Evolutionary conservation across 2,113 vertebrate species (phyloP).

Genomic region (Embiotoca jacksoni): DNA sequence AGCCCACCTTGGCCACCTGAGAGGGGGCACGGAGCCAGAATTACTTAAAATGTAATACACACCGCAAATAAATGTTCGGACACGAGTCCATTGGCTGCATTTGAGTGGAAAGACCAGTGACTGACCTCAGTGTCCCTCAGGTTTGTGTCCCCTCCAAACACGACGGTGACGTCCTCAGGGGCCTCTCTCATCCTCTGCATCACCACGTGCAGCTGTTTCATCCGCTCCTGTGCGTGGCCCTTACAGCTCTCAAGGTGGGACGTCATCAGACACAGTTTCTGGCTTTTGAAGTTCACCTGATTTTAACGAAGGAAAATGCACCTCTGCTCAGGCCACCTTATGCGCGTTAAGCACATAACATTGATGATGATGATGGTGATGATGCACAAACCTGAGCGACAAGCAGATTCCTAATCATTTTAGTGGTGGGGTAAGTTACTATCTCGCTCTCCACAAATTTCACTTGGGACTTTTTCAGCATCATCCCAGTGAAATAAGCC

Average conservation of each 20-base stretch:
- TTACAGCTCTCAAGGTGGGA: conserved; percentile 97
- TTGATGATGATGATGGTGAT: neutral
- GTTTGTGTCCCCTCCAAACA: conserved; percentile 98
- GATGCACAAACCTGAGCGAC: conserved; percentile 86
- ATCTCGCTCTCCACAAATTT: conserved; percentile 89
- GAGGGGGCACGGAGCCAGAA: conserved; percentile 15
- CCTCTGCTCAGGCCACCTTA: no score
- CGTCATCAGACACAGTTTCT: conserved; percentile 93
- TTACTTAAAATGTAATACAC: neutral
- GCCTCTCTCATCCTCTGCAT: conserved; percentile 85
- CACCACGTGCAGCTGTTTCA: conserved; percentile 88
- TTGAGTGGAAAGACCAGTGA: fast-evolving
- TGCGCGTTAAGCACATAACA: neutral
- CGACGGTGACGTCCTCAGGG: conserved; percentile 85
- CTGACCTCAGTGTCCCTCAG: conserved; percentile 92
- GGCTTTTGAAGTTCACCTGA: conserved; percentile 87
- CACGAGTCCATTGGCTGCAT: neutral
- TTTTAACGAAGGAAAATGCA: neutral
- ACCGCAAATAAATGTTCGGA: neutral
- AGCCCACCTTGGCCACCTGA: conserved; percentile 89
- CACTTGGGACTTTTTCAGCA: conserved; percentile 93
- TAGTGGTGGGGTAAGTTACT: conserved; percentile 88
- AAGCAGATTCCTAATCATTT: conserved; percentile 96
- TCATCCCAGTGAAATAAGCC: conserved; percentile 91
- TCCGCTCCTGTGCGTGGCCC: conserved; percentile 85